A percentile compares a stretch with the other conserved stretches of the same genome.
These are phyloP conservation scores for Dichetophora obliterata DNA, from an alignment of 2,888 invertebrate genomes.

Conservation along the genomic window DNA sequence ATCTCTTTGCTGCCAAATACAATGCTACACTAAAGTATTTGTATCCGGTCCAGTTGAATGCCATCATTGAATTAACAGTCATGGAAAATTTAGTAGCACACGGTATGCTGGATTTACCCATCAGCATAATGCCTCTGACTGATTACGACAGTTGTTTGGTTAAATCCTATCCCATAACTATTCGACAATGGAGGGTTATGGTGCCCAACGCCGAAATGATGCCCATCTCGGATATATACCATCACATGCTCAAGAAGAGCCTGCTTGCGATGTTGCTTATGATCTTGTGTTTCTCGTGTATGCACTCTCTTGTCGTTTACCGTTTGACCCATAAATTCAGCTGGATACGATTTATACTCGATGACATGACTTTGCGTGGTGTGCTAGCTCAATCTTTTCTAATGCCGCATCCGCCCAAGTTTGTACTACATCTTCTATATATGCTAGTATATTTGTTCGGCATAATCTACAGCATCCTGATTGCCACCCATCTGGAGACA, in stretches of 20 bases:
- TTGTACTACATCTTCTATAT: slow-evolving; percentile 7
- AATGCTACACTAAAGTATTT: slow-evolving; percentile 51
- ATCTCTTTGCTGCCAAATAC: slow-evolving; percentile 46
- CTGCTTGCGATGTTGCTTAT: not conserved
- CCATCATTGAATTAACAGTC: not conserved
- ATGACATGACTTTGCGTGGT: slow-evolving; percentile 29
- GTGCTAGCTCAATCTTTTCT: slow-evolving; percentile 31
- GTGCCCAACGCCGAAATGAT: not conserved
- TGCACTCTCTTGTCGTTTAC: not conserved
- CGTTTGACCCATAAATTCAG: not conserved
- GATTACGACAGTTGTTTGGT: not conserved
- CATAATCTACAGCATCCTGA: slow-evolving; percentile 33
- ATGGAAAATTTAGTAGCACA: not conserved
- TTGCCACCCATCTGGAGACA: slow-evolving; percentile 21
- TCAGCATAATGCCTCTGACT: not conserved
- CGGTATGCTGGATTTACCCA: not conserved
- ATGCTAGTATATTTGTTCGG: slow-evolving; percentile 21
- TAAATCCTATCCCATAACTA: not conserved
- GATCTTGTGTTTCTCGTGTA: not conserved
- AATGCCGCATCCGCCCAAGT: not conserved
- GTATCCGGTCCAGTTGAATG: not conserved
- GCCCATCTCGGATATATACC: slow-evolving; percentile 6
- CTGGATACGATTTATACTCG: not conserved
- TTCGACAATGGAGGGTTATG: slow-evolving; percentile 29
- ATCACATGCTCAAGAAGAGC: not conserved